A percentile compares a stretch with the other conserved stretches of the same genome.
Conservation (phyloP, 2,113 vertebrate genomes). For the Megalops atlanticus region DNA sequence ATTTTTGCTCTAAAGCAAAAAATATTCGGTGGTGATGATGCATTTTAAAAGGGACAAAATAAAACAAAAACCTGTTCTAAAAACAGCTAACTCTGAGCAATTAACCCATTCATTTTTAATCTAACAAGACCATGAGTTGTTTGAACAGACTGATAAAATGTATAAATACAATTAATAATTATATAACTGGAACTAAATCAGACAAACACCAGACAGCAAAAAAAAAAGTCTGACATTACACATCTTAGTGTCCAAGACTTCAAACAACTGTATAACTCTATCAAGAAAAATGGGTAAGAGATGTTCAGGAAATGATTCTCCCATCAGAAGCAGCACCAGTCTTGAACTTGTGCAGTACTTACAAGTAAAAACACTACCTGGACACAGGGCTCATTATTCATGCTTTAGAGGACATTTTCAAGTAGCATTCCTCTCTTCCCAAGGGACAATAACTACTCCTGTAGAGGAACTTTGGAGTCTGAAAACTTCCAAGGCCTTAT, state of each 20-base stretch:
- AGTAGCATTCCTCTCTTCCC: slow-evolving; percentile 59
- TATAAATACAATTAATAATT: slow-evolving; percentile 49
- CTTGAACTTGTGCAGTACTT: slow-evolving; percentile 56
- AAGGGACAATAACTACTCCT: slow-evolving; percentile 45
- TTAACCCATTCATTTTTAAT: slow-evolving; percentile 65
- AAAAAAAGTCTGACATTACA: slow-evolving; percentile 9
- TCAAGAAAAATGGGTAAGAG: background rate
- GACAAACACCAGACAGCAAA: slow-evolving; percentile 23
- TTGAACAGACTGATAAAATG: slow-evolving; percentile 58
- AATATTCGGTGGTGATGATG: slow-evolving; percentile 44
- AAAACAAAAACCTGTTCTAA: background rate
- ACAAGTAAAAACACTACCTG: slow-evolving; percentile 35
- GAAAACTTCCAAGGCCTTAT: slow-evolving; percentile 25
- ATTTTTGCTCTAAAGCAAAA: slow-evolving; percentile 45
- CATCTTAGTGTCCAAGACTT: slow-evolving; percentile 42
- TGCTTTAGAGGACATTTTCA: slow-evolving; percentile 50
- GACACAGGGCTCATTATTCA: slow-evolving; percentile 51
- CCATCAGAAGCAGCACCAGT: slow-evolving; percentile 19
- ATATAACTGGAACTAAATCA: slow-evolving; percentile 33
- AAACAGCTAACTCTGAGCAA: slow-evolving; percentile 55
- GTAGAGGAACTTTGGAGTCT: slow-evolving; percentile 50
- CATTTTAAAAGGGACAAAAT: background rate
- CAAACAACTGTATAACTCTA: background rate
- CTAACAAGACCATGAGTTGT: slow-evolving; percentile 52
- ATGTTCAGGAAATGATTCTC: background rate